Percentiles rank a stretch among this genome's conserved stretches.
These are phyloP conservation scores for Hiodon alosoides DNA, from an alignment of 2,113 vertebrate species.

Conservation along the genomic window DNA sequence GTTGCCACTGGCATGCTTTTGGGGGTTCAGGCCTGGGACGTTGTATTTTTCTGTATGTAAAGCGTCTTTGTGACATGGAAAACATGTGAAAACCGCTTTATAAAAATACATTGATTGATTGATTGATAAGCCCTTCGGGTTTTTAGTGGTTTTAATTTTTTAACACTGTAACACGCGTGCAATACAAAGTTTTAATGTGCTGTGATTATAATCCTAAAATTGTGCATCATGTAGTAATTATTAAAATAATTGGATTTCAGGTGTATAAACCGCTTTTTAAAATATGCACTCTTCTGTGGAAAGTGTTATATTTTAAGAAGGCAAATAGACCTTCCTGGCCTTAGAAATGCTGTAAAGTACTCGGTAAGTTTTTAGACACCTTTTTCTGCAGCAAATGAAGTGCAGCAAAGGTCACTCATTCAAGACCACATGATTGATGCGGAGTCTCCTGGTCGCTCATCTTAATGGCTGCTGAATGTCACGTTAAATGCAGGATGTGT, in stretches of 20 bases:
- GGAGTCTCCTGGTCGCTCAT: neutral
- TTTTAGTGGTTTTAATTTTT: too few species aligned
- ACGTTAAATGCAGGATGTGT: constrained; percentile 18
- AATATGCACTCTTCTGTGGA: neutral
- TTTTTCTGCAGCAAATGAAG: neutral
- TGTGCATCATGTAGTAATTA: neutral
- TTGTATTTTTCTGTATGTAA: too few species aligned
- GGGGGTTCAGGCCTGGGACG: too few species aligned
- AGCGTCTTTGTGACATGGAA: too few species aligned
- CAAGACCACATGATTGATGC: constrained; percentile 11
- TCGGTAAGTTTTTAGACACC: neutral
- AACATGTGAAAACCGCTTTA: too few species aligned
- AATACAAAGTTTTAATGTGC: too few species aligned
- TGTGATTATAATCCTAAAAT: neutral
- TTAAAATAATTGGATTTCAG: neutral
- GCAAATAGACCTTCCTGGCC: neutral
- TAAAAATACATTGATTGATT: too few species aligned
- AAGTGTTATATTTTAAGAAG: neutral
- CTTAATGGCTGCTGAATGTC: constrained; percentile 14
- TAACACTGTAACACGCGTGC: too few species aligned
- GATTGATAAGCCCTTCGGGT: too few species aligned
- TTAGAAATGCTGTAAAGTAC: neutral
- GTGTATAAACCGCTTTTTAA: neutral
- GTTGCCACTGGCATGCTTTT: too few species aligned
- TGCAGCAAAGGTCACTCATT: neutral